A percentile compares a stretch with the other conserved stretches of the same genome.
phyloP scores from a whole-genome alignment of 2,797 vertebrate species.

The Eutrigla gurnardus region DNA sequence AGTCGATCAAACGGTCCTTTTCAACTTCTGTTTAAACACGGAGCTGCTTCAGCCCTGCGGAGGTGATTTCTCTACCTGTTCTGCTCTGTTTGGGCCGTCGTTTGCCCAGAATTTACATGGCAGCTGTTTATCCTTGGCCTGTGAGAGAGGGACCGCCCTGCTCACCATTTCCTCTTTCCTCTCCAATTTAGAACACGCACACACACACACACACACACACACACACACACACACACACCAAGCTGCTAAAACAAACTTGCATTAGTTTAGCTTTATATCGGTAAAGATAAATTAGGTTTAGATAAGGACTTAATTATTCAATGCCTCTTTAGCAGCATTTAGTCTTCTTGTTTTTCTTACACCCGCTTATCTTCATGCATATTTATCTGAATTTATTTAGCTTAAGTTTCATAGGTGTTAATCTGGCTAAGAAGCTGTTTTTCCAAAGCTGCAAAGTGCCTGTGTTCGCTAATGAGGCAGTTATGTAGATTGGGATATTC shows the following conservation, averaged over 20 bases:
- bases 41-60: conserved; percentile 18
- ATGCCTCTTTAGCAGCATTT: conserved; percentile 19
- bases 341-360: conserved; percentile 15
- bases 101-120: conserved; percentile 60
- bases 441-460: conserved; percentile 46
- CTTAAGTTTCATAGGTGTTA: conserved; percentile 47
- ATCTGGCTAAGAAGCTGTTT: conserved; percentile 62
- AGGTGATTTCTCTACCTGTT: conserved; percentile 67
- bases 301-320: conserved; percentile 41
- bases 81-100: conserved; percentile 64
- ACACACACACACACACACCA: conserved; percentile 3
- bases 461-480: conserved; percentile 49
- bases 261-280: conserved; percentile 44
- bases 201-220: conserved; percentile 16
- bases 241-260: conserved; percentile 58
- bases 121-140: conserved; percentile 64
- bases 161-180: conserved; percentile 73
- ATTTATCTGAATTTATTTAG: conserved; percentile 40
- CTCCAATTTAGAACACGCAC: conserved; percentile 41
- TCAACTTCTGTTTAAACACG: conserved; percentile 6
- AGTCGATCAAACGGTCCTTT: conserved; percentile 5
- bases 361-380: conserved; percentile 31
- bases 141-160: conserved; percentile 58
- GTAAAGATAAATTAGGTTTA: conserved; percentile 28
- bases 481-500: conserved; percentile 67